These are phyloP conservation scores for Oligia fasciuncula DNA, from an alignment of 2,888 invertebrate species.

Conservation along the genomic window DNA sequence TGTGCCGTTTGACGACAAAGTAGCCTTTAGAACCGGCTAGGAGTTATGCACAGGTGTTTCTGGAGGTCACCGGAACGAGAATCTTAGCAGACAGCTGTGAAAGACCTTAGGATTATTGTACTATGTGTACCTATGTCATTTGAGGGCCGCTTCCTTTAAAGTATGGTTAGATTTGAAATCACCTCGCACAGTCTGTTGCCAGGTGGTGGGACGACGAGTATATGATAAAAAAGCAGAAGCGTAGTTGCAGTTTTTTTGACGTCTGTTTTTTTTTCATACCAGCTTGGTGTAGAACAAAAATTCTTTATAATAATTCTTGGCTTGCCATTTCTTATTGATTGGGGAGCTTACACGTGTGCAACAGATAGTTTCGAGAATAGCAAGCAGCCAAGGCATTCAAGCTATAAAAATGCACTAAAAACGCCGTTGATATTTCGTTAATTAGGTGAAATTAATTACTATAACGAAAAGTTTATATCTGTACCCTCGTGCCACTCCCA, in stretches of 20 bases:
- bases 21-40: slow-evolving; percentile 65
- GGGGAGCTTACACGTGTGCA: slow-evolving; percentile 1
- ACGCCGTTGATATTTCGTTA: background rate
- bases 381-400: background rate
- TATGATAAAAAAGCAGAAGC: slow-evolving; percentile 12
- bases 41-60: slow-evolving; percentile 64
- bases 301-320: background rate
- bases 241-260: background rate
- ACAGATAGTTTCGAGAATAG: background rate
- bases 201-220: background rate
- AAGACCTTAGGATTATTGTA: slow-evolving; percentile 53
- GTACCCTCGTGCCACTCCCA: slow-evolving; percentile 56
- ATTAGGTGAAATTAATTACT: slow-evolving; percentile 26
- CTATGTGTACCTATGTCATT: slow-evolving; percentile 27
- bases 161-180: slow-evolving; percentile 11
- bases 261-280: no score
- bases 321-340: slow-evolving; percentile 4
- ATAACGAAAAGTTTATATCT: slow-evolving; percentile 49
- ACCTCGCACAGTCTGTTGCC: slow-evolving; percentile 25
- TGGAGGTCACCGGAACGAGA: slow-evolving; percentile 64
- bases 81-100: slow-evolving; percentile 60
- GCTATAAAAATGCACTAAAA: background rate
- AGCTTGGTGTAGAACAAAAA: no score
- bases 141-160: slow-evolving; percentile 12
- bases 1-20: slow-evolving; percentile 53